These are phyloP conservation scores for Tupaia tana DNA, from an alignment of 2,113 vertebrate genomes.

Conservation along the genomic window DNA sequence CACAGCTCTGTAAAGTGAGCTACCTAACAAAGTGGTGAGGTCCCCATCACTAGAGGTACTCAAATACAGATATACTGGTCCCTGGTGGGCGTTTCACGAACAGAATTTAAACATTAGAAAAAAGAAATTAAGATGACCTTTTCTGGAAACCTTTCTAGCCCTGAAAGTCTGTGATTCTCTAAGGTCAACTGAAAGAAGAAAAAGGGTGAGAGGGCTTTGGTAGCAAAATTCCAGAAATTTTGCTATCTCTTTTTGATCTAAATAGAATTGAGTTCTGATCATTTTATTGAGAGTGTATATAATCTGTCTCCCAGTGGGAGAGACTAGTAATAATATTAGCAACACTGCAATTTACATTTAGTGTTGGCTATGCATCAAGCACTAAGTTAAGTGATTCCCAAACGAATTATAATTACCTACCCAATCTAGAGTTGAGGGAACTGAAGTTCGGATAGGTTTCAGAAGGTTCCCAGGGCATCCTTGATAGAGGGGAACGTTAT, in stretches of 20 bases:
- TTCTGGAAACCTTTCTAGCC: not conserved
- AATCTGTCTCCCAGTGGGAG: not conserved
- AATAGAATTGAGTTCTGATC: not conserved
- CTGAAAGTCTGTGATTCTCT: not conserved
- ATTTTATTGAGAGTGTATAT: not conserved
- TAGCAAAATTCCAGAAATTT: not conserved
- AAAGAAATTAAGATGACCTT: not conserved
- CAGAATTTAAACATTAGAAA: not conserved
- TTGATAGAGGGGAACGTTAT: not conserved
- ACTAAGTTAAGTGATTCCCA: not conserved
- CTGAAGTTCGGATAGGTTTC: conserved; percentile 38
- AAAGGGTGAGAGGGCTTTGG: not conserved
- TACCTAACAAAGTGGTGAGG: not conserved
- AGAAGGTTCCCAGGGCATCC: conserved; percentile 17
- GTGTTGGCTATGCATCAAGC: not conserved
- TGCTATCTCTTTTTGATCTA: not conserved
- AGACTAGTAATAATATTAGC: not conserved
- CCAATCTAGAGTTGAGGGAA: conserved; percentile 1
- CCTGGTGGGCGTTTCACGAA: not conserved
- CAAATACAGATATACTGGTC: not conserved
- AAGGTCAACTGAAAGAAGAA: not conserved
- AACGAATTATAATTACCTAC: conserved; percentile 2
- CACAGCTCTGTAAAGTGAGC: not conserved
- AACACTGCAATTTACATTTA: conserved; percentile 1
- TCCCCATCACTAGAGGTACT: not conserved